Conservation (phyloP, 2,113 vertebrate genomes). For the Lepus timidus region DNA sequence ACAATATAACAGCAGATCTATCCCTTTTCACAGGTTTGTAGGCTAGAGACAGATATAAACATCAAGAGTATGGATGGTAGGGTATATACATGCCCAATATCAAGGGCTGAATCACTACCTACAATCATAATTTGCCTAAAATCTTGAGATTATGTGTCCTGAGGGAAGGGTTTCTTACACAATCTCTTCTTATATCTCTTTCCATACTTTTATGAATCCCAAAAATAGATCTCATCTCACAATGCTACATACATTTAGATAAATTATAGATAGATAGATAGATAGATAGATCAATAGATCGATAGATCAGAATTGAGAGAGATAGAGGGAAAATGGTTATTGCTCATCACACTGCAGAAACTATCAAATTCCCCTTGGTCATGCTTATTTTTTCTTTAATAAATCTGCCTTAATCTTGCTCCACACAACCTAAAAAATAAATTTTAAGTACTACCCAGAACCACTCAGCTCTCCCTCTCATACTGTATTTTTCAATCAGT, state of each 20-base stretch:
- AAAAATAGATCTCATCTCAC: neutral
- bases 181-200: neutral
- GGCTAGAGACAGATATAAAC: neutral
- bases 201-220: neutral
- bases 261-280: too few relatives aligned
- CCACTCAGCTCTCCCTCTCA: neutral
- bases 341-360: neutral
- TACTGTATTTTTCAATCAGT: neutral
- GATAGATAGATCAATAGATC: too few relatives aligned
- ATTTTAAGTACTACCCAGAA: neutral
- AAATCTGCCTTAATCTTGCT: neutral
- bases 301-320: neutral
- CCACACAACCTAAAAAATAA: neutral
- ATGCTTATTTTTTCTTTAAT: neutral
- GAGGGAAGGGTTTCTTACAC: neutral
- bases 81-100: neutral
- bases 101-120: neutral
- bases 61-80: neutral
- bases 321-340: neutral
- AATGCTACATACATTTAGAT: neutral
- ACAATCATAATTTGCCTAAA: neutral
- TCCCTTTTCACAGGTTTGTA: neutral
- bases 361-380: neutral
- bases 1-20: neutral
- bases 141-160: neutral